Conservation (phyloP, 2,113 vertebrate genomes). For the Melanotaenia duboulayi region DNA sequence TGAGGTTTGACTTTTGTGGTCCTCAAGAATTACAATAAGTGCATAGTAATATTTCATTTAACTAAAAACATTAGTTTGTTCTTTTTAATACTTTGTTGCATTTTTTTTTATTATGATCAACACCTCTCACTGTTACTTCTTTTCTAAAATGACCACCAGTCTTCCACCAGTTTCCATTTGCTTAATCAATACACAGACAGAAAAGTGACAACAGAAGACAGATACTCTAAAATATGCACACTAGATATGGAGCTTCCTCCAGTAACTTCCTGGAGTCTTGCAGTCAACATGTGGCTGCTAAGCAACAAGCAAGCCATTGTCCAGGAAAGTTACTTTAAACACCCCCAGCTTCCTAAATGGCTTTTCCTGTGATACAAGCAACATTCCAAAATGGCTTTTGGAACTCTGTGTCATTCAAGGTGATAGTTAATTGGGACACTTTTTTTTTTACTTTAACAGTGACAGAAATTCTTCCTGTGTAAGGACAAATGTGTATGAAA, state of each 20-base stretch:
- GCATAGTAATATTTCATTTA: background rate
- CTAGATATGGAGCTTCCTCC: background rate
- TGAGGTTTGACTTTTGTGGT: background rate
- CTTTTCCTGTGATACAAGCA: background rate
- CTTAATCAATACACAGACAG: too few species aligned
- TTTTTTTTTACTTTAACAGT: background rate
- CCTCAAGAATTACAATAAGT: background rate
- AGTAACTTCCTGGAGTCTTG: background rate
- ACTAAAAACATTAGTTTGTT: too few species aligned
- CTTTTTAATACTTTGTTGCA: too few species aligned
- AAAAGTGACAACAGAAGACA: background rate
- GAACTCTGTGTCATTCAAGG: background rate
- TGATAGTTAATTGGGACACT: background rate
- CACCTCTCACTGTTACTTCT: background rate
- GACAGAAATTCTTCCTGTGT: background rate
- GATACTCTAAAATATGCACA: background rate
- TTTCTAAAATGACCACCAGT: too few species aligned
- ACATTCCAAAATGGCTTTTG: background rate
- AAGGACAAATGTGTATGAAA: slow-evolving; percentile 6
- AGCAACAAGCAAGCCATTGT: slow-evolving; percentile 12
- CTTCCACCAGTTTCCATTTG: background rate
- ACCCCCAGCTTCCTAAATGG: too few species aligned
- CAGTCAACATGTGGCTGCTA: background rate
- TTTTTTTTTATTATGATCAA: too few species aligned
- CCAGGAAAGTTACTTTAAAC: background rate